Evolutionary conservation across 2,888 invertebrate species (phyloP), one percentile per base, ranked within the genome.

Genomic region (Seira ritae): DNA sequence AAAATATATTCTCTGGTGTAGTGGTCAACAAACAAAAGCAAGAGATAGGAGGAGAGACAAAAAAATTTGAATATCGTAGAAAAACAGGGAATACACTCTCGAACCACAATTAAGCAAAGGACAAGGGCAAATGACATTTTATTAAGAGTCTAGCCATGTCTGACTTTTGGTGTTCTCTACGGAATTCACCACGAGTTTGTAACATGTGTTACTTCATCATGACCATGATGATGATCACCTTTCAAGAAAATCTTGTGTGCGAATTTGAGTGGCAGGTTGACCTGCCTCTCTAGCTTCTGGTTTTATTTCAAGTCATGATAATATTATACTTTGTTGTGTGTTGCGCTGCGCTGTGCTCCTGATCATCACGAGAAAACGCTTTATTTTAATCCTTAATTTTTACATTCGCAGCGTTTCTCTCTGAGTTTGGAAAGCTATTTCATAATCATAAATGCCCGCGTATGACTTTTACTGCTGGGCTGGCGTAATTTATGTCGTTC

Each of bases 201-300:
- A 77, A 82, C 82, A 82, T 77, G 72, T 72, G 81, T 75, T 66
- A 80, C 80, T 68, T 62, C 17, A 74, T 66, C 42, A 66, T 66
- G 55, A 12, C 55, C 15, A 55, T 55, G 55, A 55, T 55, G n/a
- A 55, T 55, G n/a, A 55, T 55, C 55, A 55, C 17, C 55, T 55
- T 55, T n/a, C 50, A 75, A 20, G 70, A 80, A 75, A 46, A 55
- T 71, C 60, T 24, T 69, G 80, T 81, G 81, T 76, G 81, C 76
- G 76, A 81, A 81, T 81, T 81, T 82, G 83, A 83, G 83, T 83
- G 83, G 83, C 83, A 83, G 83, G 78, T 70, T 83, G 83, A 83
- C 69, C 74, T 83, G 83, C 83, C 83, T 83, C 78, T 74, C 24
- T 69, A 68, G 78, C 83, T 83, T 83, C 83, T 78, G 78, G 83